These are phyloP conservation scores for Cariama cristata DNA, from an alignment of 2,113 vertebrate species.

Conservation along the genomic window DNA sequence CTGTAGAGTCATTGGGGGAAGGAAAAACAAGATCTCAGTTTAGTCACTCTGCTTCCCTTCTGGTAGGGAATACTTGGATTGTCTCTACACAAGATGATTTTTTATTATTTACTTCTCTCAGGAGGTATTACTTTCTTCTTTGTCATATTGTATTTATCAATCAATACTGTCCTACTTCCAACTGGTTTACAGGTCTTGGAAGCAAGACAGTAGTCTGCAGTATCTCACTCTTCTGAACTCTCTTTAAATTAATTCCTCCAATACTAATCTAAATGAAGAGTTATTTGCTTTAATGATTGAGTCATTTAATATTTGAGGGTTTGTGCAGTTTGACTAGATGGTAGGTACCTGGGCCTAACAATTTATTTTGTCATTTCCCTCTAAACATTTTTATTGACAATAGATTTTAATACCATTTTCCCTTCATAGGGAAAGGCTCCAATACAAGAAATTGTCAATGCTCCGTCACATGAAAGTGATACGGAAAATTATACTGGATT, in stretches of 20 bases:
- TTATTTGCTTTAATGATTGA: not conserved
- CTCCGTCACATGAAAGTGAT: not conserved
- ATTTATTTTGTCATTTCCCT: not conserved
- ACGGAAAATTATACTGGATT: not conserved
- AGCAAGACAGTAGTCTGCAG: not conserved
- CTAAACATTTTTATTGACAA: not conserved
- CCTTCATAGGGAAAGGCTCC: not conserved
- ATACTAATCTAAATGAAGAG: not conserved
- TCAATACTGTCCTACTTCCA: not conserved
- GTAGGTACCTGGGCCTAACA: too few species aligned
- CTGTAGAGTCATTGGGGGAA: not conserved
- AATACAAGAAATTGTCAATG: not conserved
- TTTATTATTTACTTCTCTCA: not conserved
- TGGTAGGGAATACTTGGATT: too few species aligned
- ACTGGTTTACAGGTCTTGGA: not conserved
- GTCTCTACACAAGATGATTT: not conserved
- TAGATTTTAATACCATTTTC: not conserved
- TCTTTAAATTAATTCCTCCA: not conserved
- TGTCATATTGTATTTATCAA: not conserved
- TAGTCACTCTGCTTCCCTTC: not conserved
- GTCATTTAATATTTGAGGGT: not conserved
- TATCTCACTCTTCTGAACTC: not conserved
- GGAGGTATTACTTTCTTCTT: not conserved
- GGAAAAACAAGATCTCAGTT: not conserved
- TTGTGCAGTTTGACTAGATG: not conserved